A percentile compares a stretch with the other conserved stretches of the same genome.
These are phyloP conservation scores for Palloptera scutellata DNA, from an alignment of 2,888 invertebrate species.

Conservation along the genomic window DNA sequence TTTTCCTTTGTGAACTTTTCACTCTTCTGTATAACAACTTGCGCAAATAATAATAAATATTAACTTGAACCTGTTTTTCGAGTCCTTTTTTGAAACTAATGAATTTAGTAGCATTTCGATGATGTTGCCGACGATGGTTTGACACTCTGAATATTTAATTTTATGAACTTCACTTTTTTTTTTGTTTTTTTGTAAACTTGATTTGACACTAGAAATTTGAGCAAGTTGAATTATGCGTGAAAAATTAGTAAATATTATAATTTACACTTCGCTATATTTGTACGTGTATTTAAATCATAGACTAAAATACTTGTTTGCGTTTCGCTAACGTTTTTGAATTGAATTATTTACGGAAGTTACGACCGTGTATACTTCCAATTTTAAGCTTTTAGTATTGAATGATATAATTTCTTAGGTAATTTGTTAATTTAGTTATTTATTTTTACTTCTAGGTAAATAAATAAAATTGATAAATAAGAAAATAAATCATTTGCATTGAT, in stretches of 20 bases:
- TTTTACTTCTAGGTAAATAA: slow-evolving; percentile 1
- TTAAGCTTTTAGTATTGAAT: slow-evolving; percentile 8
- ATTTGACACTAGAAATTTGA: slow-evolving; percentile 54
- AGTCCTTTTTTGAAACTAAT: slow-evolving; percentile 54
- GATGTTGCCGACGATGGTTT: slow-evolving; percentile 48
- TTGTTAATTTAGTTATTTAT: slow-evolving; percentile 1
- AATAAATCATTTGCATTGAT: too few species aligned
- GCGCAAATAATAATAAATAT: slow-evolving; percentile 51
- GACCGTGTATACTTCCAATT: slow-evolving; percentile 5
- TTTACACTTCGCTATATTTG: slow-evolving; percentile 59
- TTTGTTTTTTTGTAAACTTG: slow-evolving; percentile 9
- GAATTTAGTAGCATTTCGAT: slow-evolving; percentile 50
- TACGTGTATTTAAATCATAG: slow-evolving; percentile 14
- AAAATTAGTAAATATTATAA: slow-evolving; percentile 61
- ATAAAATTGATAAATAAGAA: too few species aligned
- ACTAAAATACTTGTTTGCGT: neutral
- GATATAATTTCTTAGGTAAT: neutral
- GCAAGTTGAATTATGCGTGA: slow-evolving; percentile 61
- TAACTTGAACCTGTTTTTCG: slow-evolving; percentile 55
- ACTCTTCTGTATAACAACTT: slow-evolving; percentile 44
- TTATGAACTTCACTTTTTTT: slow-evolving; percentile 45
- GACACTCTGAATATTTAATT: slow-evolving; percentile 62
- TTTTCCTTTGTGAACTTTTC: slow-evolving; percentile 22
- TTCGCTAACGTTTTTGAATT: slow-evolving; percentile 33
- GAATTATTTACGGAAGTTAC: neutral